Evolutionary conservation across 2,797 vertebrate genomes (phyloP), one percentile per base, ranked within the genome.

Genomic region (Acropternis orthonyx): DNA sequence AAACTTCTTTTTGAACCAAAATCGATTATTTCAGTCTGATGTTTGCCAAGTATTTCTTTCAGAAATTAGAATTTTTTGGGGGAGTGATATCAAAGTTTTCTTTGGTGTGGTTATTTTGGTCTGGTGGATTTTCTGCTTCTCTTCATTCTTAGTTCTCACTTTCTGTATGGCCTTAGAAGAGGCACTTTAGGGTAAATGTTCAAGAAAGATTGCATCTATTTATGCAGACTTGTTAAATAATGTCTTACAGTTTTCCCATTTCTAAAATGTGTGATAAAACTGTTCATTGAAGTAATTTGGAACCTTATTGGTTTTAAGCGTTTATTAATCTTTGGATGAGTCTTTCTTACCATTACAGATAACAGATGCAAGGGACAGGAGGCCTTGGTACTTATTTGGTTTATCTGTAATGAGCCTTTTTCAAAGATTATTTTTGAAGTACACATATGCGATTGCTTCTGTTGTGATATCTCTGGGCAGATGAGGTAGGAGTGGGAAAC

Each of bases 41-140:
- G 24, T 1, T 80, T 66, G 21, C 39, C 12, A 22, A 52, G 7
- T 14, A 12, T 84, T 69, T 84, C 66, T 73, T 6, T 11, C 21
- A 37, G 28, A 62, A 73, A 14, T 23, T 71, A 23, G 3, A n/a
- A 0, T 39, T 58, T 55, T 59, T 41, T 17, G 1, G 10, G 26
- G 2, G 4, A 7, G 0, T 34, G 49, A n/a, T 27, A 24, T 21
- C 32, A 18, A 4, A 0, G 43, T 59, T 62, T 68, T 49, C 4
- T 61, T 83, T 9, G 2, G n/a, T 56, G 39, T 52, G 5, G 6
- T 80, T 72, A 5, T 72, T 73, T 75, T 85, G 11, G 8, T 20
- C 39, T 59, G 65, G 36, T 0, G 1, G 9, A 37, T 79, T 90
- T 83, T 28, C 30, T 76, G 27, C 17, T 72, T 14, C 28, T 52